A percentile compares a stretch with the other conserved stretches of the same genome.
These are phyloP conservation scores for Drosophila tani DNA, from an alignment of 1,140 invertebrate species.

Conservation along the genomic window DNA sequence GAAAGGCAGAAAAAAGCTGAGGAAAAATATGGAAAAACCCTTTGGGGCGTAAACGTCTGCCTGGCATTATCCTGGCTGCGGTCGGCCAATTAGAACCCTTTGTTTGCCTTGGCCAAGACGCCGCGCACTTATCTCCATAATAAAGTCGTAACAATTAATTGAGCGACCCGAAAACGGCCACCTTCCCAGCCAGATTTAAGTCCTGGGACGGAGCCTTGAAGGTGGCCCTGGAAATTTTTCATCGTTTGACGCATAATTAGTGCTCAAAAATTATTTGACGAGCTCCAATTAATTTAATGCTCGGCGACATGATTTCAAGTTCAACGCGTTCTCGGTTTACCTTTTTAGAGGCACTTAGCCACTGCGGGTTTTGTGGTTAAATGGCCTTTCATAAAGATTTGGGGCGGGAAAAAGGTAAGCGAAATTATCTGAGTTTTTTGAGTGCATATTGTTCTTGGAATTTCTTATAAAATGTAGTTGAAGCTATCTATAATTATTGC, in stretches of 20 bases:
- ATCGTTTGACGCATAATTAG: conserved; percentile 76
- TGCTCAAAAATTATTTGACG: conserved; percentile 78
- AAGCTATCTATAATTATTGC: neutral
- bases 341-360: conserved; percentile 26
- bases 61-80: conserved; percentile 68
- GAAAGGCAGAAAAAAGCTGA: conserved; percentile 22
- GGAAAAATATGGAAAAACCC: conserved; percentile 58
- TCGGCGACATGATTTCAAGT: conserved; percentile 62
- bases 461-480: neutral
- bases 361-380: conserved; percentile 20
- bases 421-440: neutral
- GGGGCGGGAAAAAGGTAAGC: conserved; percentile 17
- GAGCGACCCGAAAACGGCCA: conserved; percentile 62
- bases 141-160: conserved; percentile 85
- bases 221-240: conserved; percentile 42
- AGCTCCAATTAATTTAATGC: conserved; percentile 80
- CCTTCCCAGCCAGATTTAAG: neutral
- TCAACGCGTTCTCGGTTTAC: conserved; percentile 38
- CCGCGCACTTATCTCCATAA: conserved; percentile 81
- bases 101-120: conserved; percentile 67
- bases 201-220: conserved; percentile 22
- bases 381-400: conserved; percentile 15
- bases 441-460: conserved; percentile 3
- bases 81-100: conserved; percentile 83
- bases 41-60: conserved; percentile 72